Percentiles rank a stretch among this genome's conserved stretches.
Conservation (phyloP, 2,797 vertebrate genomes). For the Echiichthys vipera region DNA sequence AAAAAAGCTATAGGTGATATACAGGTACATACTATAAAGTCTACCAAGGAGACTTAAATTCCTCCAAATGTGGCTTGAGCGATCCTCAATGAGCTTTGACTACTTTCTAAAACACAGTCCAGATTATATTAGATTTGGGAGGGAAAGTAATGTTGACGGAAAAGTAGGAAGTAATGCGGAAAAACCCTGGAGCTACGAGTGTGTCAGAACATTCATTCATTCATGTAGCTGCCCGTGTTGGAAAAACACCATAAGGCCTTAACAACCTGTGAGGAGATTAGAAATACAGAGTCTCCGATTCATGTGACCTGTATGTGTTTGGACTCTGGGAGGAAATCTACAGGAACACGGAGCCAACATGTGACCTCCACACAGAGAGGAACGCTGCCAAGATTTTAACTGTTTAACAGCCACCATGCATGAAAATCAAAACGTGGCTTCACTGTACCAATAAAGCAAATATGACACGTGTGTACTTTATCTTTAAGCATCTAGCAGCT, state of each 20-base stretch:
- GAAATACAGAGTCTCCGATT: conserved; percentile 55
- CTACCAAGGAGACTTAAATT: too few relatives aligned
- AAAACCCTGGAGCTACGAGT: neutral
- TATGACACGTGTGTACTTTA: conserved; percentile 15
- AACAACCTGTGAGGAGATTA: conserved; percentile 61
- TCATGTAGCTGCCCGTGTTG: conserved; percentile 19
- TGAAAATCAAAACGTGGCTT: neutral
- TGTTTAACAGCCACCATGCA: neutral
- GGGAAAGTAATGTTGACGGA: neutral
- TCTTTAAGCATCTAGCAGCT: conserved; percentile 6
- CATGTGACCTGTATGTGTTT: conserved; percentile 62
- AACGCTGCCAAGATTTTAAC: conserved; percentile 23
- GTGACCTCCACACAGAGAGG: conserved; percentile 47
- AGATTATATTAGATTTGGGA: neutral
- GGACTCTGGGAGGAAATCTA: conserved; percentile 38
- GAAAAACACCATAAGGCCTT: conserved; percentile 59
- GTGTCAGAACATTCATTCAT: conserved; percentile 31
- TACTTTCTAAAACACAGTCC: neutral
- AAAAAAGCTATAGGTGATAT: too few relatives aligned
- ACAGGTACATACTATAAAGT: neutral
- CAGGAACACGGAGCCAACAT: conserved; percentile 54
- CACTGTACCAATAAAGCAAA: neutral
- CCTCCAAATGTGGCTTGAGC: neutral
- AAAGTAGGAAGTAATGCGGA: conserved; percentile 20
- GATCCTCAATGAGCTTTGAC: neutral